A percentile compares a stretch with the other conserved stretches of the same genome.
Conservation (phyloP, 1,140 invertebrate genomes). For the Aphelinus atriplicis region DNA sequence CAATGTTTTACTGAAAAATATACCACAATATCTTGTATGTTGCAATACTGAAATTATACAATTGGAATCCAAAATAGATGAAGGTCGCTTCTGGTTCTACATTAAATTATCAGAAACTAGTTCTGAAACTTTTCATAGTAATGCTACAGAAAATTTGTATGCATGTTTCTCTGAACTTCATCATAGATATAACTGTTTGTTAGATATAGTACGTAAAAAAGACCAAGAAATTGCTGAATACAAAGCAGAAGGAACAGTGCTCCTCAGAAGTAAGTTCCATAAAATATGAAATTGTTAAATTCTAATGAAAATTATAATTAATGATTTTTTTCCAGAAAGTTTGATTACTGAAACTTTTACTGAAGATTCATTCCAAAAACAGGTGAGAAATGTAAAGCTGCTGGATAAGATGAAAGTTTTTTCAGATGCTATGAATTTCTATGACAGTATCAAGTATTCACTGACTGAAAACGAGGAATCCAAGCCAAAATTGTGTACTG, state of each 20-base stretch:
- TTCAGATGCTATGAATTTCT: conserved; percentile 35
- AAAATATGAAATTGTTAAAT: no score
- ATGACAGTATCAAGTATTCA: conserved; percentile 8
- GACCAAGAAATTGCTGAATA: conserved; percentile 60
- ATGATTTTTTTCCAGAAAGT: conserved; percentile 49
- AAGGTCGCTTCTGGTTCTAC: conserved; percentile 51
- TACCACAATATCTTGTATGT: conserved; percentile 42
- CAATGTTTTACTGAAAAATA: conserved; percentile 47
- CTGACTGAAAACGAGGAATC: no score
- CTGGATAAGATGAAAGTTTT: conserved; percentile 37
- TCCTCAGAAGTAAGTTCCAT: conserved; percentile 52
- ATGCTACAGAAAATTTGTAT: conserved; percentile 53
- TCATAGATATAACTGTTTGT: conserved; percentile 45
- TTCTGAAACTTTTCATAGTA: conserved; percentile 48
- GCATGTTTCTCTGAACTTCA: conserved; percentile 45
- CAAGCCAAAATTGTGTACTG: no score
- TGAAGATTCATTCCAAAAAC: conserved; percentile 44
- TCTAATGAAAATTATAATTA: neutral
- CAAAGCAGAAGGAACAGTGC: conserved; percentile 54
- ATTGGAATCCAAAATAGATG: conserved; percentile 46
- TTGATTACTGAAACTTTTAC: conserved; percentile 53
- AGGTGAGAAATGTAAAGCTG: conserved; percentile 4
- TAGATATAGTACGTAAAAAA: conserved; percentile 54
- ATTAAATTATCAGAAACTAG: conserved; percentile 51
- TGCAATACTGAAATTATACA: conserved; percentile 44